These are phyloP conservation scores for Erebia aethiops DNA, from an alignment of 2,888 invertebrate species.

Conservation along the genomic window DNA sequence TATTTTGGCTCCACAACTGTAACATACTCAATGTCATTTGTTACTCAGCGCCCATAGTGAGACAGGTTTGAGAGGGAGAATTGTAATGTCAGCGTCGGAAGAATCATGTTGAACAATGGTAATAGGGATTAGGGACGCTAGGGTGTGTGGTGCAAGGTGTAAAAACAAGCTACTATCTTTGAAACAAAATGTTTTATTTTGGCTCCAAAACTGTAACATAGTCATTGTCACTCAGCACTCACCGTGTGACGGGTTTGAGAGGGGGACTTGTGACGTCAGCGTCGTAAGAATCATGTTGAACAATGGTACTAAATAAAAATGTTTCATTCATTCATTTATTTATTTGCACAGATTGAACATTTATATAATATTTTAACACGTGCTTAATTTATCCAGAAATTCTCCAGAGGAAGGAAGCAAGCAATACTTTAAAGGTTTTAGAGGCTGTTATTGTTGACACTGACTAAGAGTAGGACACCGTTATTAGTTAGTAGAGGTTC, in stretches of 20 bases:
- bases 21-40: conserved; percentile 31
- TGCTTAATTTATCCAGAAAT: too few relatives aligned
- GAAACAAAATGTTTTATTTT: background rate
- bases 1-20: conserved; percentile 1
- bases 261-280: conserved; percentile 68
- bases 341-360: too few relatives aligned
- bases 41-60: conserved; percentile 21
- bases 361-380: too few relatives aligned
- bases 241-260: conserved; percentile 24
- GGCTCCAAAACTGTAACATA: conserved; percentile 18
- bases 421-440: too few relatives aligned
- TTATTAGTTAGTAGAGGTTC: too few relatives aligned
- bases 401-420: too few relatives aligned
- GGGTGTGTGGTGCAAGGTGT: conserved; percentile 21
- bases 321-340: too few relatives aligned
- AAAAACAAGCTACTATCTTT: background rate
- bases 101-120: conserved; percentile 45
- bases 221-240: conserved; percentile 27
- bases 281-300: conserved; percentile 56
- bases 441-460: too few relatives aligned
- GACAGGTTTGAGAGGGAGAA: conserved; percentile 51
- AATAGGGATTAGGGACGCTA: conserved; percentile 33
- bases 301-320: too few relatives aligned
- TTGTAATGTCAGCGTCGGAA: conserved; percentile 68
- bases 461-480: too few relatives aligned